Evolutionary conservation across 2,113 vertebrate species (phyloP).

Genomic region (Odontophorus gujanensis): DNA sequence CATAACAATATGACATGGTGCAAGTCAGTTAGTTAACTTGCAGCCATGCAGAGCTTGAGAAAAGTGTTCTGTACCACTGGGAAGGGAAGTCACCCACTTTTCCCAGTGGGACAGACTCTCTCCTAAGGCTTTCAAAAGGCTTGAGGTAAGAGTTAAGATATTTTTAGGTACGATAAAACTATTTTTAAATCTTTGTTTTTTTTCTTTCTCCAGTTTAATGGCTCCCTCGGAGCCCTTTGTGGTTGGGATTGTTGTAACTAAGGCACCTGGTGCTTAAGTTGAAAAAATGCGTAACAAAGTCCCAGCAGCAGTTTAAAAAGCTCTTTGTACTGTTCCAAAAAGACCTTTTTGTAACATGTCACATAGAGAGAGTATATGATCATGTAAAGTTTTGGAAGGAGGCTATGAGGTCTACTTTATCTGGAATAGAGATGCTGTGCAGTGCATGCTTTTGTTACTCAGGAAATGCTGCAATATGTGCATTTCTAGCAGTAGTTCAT

Average conservation of each 20-base stretch:
- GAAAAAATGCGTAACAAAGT: neutral
- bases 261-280: conserved; percentile 12
- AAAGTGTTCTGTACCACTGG: neutral
- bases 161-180: neutral
- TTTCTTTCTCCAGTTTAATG: neutral
- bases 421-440: neutral
- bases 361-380: neutral
- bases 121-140: conserved; percentile 4
- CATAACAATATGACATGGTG: neutral
- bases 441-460: neutral
- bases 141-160: conserved; percentile 12
- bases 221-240: neutral
- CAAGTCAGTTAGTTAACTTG: neutral
- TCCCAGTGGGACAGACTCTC: neutral
- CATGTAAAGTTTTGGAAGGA: conserved; percentile 23
- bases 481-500: neutral
- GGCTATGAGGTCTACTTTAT: conserved; percentile 4
- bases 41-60: neutral
- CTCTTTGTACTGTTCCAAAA: conserved; percentile 24
- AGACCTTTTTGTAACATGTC: neutral
- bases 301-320: neutral
- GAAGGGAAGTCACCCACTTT: neutral
- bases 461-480: neutral
- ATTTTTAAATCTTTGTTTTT: neutral
- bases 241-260: neutral